Evolutionary conservation across 1,140 invertebrate species (phyloP), one percentile per base, ranked within the genome.

Genomic region (Drosophila bipectinata): DNA sequence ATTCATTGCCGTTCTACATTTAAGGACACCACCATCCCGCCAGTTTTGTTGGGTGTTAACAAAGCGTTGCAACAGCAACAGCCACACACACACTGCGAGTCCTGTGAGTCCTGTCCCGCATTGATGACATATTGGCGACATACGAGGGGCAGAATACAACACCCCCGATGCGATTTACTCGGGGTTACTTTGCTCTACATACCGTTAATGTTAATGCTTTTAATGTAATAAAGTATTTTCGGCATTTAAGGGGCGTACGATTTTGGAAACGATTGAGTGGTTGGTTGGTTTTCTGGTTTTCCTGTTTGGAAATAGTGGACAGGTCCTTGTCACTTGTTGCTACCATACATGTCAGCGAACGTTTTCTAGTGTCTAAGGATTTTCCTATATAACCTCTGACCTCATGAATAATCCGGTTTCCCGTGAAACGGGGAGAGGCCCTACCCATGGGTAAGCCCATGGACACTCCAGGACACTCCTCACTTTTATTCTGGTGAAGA

Each of bases 181-280:
- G 26, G 39, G 60, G 71, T 63, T 78, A 73, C 61, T 81, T 64
- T 78, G 83, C 82, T 78, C 79, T 79, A 88, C 68, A 82, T 84
- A 73, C 64, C 78, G 77, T 89, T 77, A 89, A 89, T 89, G 84
- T 88, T 88, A 88, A 88, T 89, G 84, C 84, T 88, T 88, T 84
- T 89, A 88, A 88, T 88, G 84, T 80, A 89, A 89, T 89, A 89
- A 89, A 89, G 74, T 85, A 89, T 89, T 89, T 74, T 72, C 75
- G 73, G 58, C 84, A 54, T 88, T 88, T 79, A 83, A 67, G 84
- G 71, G 76, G 78, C 37, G 55, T 55, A 52, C 21, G 6, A 9
- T 12, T 14, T 21, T 14, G 2, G 14, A 30, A 8, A 2, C 15
- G 49, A 21, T 21, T 24, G 44, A 34, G 41, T 14, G 21, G 26